Evolutionary conservation across 2,888 invertebrate genomes (phyloP), one percentile per base, ranked within the genome.

Genomic region (Pyrocoelia pectoralis): DNA sequence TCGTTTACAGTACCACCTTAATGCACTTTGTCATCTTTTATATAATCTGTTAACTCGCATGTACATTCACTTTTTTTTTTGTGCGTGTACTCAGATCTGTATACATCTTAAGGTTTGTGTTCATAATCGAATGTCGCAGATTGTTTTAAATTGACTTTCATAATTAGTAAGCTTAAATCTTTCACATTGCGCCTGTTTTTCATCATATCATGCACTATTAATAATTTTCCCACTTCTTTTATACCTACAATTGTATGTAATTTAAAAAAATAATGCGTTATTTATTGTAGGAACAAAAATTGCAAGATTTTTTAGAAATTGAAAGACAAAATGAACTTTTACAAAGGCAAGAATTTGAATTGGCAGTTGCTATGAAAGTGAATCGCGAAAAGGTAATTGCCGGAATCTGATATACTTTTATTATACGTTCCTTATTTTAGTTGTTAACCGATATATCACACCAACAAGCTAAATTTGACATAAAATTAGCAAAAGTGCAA

Each of bases 401-500:
- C 46, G 40, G 18, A 10, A 43, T 15, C 15, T 8, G 13, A 43
- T 19, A 17, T 40, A 60, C 52, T 63, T 6, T 6, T 40, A 12
- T 48, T 18, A 57, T 56, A 17, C 50, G 5, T 53, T 15, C 55
- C 63, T 64, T 54, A n/a, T 2, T 76, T 79, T 69, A 85, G 85
- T 79, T 86, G 24, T 71, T 86, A 68, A 82, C 82, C 68, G 81
- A 84, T 74, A 81, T 90, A 69, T 80, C 87, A 56, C 77, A 85
- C 74, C 86, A 90, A 74, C 91, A 91, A 80, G 84, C 83, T 61
- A 85, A 87, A 73, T 80, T 91, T 41, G 91, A 91, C 74, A 81
- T 80, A 66, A 87, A 91, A 79, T 85, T 92, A 68, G 85, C 85
- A 62, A 88, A 87, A 81, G 84, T 91, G 60, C 92, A 92, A 72